These are phyloP conservation scores for Megaustenia siamemsis DNA, from an alignment of 2,888 invertebrate species.

Conservation along the genomic window DNA sequence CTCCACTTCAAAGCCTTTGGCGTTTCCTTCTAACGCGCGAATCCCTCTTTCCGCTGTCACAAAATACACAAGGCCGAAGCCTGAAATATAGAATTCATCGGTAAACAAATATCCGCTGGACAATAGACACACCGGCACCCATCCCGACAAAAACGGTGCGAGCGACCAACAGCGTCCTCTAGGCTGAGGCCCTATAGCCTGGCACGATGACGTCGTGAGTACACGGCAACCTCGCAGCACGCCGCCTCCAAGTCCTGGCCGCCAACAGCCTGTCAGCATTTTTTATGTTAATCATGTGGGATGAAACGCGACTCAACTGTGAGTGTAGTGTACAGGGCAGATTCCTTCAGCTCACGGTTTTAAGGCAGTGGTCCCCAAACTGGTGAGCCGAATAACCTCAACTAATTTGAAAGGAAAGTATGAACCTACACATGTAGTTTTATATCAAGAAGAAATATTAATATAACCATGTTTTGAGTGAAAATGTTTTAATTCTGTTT, in stretches of 20 bases:
- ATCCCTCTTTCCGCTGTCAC: background rate
- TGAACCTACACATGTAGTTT: too few relatives aligned
- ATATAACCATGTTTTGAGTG: too few relatives aligned
- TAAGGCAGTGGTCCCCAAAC: background rate
- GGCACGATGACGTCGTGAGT: slow-evolving; percentile 46
- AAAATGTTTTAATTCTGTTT: too few relatives aligned
- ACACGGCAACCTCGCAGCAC: slow-evolving; percentile 37
- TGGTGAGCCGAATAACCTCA: too few relatives aligned
- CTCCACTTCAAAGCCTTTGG: slow-evolving; percentile 35
- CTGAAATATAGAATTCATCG: background rate
- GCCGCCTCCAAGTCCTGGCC: background rate
- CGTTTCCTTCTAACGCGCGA: background rate
- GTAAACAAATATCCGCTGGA: slow-evolving; percentile 30
- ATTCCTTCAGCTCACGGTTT: slow-evolving; percentile 7
- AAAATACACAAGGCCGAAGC: slow-evolving; percentile 5
- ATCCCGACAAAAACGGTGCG: slow-evolving; percentile 16
- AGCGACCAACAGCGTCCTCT: slow-evolving; percentile 44
- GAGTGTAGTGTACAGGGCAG: slow-evolving; percentile 15
- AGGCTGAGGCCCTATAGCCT: background rate
- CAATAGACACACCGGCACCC: slow-evolving; percentile 46
- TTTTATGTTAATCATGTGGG: slow-evolving; percentile 46
- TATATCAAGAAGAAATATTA: too few relatives aligned
- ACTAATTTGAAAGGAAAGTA: too few relatives aligned
- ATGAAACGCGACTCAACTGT: slow-evolving; percentile 30
- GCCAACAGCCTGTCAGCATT: slow-evolving; percentile 15